A percentile compares a stretch with the other conserved stretches of the same genome.
Evolutionary conservation across 2,113 vertebrate genomes (phyloP).

Genomic region (Ailuropoda melanoleuca): DNA sequence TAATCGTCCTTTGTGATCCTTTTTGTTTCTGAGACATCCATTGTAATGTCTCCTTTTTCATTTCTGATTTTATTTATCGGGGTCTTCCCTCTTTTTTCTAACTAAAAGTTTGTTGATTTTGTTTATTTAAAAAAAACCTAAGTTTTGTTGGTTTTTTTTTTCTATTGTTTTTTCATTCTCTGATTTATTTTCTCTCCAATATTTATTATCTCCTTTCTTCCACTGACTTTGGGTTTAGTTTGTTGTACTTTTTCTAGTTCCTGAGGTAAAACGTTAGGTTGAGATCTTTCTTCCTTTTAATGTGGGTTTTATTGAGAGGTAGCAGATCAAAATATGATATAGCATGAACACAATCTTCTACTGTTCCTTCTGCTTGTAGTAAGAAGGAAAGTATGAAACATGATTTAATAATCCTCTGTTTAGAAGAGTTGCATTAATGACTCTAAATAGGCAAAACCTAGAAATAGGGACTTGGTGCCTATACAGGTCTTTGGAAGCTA

Average conservation of each 20-base stretch:
- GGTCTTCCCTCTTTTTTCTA: neutral
- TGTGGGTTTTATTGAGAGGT: neutral
- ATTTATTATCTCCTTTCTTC: neutral
- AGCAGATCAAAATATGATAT: neutral
- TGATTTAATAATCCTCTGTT: neutral
- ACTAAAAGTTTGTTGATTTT: neutral
- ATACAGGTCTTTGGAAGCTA: neutral
- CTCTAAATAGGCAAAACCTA: neutral
- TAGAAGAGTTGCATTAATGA: neutral
- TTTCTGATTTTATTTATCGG: neutral
- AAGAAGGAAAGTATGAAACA: neutral
- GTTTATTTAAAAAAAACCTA: neutral
- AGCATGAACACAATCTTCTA: neutral
- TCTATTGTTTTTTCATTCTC: neutral
- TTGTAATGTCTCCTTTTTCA: neutral
- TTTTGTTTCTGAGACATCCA: neutral
- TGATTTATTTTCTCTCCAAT: neutral
- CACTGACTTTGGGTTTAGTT: neutral
- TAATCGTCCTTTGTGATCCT: neutral
- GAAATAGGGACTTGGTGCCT: neutral
- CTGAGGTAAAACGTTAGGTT: neutral
- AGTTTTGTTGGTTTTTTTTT: neutral
- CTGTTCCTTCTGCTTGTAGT: neutral
- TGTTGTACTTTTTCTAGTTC: neutral
- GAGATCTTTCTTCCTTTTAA: neutral